phyloP scores from a whole-genome alignment of 2,113 vertebrate genomes.

The Bambusicola thoracicus region DNA sequence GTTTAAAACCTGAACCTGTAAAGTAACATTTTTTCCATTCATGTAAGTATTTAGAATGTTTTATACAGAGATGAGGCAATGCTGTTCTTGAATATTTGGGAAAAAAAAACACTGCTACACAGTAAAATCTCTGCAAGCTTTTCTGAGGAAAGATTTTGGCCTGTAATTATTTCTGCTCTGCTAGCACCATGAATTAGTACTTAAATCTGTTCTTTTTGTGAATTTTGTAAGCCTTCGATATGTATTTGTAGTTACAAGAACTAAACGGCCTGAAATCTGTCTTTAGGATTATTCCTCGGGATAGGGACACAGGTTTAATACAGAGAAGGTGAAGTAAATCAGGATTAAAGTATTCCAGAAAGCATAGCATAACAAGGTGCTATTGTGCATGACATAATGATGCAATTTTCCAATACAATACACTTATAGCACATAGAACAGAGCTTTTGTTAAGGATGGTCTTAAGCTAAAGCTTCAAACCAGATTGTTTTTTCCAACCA shows the following conservation, averaged over 20 bases:
- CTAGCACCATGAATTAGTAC: not conserved
- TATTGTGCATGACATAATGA: constrained; percentile 45
- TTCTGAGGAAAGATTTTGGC: not conserved
- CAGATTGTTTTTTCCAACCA: constrained; percentile 29
- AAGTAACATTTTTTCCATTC: not conserved
- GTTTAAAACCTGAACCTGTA: not conserved
- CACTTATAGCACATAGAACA: constrained; percentile 9
- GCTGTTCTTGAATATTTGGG: not conserved
- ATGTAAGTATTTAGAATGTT: not conserved
- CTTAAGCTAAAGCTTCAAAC: constrained; percentile 53
- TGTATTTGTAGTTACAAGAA: not conserved
- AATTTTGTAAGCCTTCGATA: not conserved
- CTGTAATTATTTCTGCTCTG: not conserved
- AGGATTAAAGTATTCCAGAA: constrained; percentile 1
- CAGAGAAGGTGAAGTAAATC: not conserved
- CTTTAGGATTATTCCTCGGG: not conserved
- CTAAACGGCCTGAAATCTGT: not conserved
- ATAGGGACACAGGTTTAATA: not conserved
- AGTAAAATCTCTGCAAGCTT: not conserved
- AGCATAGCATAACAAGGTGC: constrained; percentile 44
- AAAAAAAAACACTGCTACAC: not conserved
- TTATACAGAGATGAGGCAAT: not conserved
- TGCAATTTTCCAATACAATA: constrained; percentile 44
- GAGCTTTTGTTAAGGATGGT: constrained; percentile 9
- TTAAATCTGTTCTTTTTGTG: not conserved